These are phyloP conservation scores for Bombus superbus DNA, from an alignment of 1,140 invertebrate species.

Conservation along the genomic window DNA sequence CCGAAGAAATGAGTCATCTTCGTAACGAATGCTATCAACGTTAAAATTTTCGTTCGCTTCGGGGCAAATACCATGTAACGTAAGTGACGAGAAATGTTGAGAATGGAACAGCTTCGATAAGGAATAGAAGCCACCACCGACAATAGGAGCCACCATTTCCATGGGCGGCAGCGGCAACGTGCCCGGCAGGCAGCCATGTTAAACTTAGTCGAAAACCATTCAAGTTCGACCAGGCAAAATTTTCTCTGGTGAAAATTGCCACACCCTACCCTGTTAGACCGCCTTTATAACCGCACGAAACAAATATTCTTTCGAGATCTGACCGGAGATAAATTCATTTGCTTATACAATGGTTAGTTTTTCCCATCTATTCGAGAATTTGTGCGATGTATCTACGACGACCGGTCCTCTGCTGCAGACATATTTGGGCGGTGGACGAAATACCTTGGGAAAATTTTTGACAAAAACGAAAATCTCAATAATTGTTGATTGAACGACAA, in stretches of 20 bases:
- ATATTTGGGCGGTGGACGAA: conserved; percentile 15
- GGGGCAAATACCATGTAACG: not conserved
- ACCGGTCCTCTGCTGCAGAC: conserved; percentile 7
- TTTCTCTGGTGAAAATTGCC: conserved; percentile 37
- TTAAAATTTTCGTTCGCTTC: not conserved
- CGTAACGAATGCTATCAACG: not conserved
- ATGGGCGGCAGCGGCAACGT: conserved; percentile 49
- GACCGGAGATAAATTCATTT: not conserved
- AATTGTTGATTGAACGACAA: not conserved
- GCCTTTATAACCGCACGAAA: not conserved
- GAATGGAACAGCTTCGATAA: not conserved
- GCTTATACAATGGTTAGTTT: not conserved
- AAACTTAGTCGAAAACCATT: conserved; percentile 57
- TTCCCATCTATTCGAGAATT: conserved; percentile 15
- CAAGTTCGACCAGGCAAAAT: conserved; percentile 46
- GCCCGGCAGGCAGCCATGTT: conserved; percentile 65
- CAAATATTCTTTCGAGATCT: not conserved
- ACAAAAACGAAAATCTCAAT: not conserved
- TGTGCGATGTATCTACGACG: conserved; percentile 5
- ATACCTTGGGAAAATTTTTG: not conserved
- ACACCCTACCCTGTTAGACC: conserved; percentile 27
- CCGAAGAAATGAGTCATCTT: conserved; percentile 41
- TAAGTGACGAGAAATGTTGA: not conserved
- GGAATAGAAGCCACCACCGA: conserved; percentile 42
- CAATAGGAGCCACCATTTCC: conserved; percentile 56